Conservation (phyloP, 2,797 vertebrate genomes). For the Agapornis canus region DNA sequence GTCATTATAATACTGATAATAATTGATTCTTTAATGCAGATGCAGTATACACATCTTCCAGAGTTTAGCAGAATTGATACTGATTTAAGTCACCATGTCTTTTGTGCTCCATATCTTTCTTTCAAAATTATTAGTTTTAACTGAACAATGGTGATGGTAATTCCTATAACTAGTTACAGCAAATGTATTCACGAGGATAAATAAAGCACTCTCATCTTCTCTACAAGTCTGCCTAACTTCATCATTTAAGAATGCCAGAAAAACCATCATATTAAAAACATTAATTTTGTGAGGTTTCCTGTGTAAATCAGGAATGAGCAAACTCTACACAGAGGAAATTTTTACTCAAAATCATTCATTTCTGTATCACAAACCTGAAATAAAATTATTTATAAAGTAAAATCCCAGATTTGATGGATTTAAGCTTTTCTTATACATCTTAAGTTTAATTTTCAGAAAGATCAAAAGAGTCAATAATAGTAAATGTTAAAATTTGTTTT, state of each 20-base stretch:
- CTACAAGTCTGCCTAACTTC: background rate
- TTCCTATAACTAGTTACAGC: background rate
- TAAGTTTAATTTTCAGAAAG: background rate
- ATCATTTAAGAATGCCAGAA: background rate
- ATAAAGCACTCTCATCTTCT: background rate
- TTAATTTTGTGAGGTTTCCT: background rate
- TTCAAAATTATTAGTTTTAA: background rate
- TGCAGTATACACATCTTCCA: background rate
- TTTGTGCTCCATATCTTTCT: background rate
- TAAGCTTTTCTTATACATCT: background rate
- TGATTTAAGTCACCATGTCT: background rate
- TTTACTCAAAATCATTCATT: background rate
- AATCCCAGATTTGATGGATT: background rate
- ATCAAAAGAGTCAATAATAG: background rate
- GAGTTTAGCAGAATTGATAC: background rate
- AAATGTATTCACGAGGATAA: background rate
- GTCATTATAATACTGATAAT: background rate
- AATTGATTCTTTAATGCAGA: background rate
- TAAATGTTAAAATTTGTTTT: background rate
- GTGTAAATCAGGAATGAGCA: background rate
- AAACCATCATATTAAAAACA: background rate
- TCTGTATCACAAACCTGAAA: background rate
- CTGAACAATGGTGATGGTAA: background rate
- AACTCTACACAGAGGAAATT: background rate
- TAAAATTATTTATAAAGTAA: background rate